Evolutionary conservation across 2,113 vertebrate genomes (phyloP), one percentile per base, ranked within the genome.

Genomic region (Oncorhynchus masou): DNA sequence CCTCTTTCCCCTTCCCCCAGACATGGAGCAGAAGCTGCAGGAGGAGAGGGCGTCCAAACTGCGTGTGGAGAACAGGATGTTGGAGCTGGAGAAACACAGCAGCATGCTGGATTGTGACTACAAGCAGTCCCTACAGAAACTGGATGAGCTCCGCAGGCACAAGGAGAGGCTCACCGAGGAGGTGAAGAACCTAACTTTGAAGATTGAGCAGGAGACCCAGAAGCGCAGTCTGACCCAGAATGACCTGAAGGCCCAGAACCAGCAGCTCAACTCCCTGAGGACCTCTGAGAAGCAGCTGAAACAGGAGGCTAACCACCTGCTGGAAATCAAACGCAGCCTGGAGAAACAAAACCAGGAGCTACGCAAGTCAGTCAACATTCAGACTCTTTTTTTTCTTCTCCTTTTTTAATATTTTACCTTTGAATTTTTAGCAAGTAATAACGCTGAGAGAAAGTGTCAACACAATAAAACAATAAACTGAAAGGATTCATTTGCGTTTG

Each of bases 281-380:
- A 95, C 97, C 88, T 97, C 97, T 0, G 97, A 99, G 90, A 99
- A 99, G 74, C 98, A 99, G 78, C 91, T 99, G 59, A 99, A 98
- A 74, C 98, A 99, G 87, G 98, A 99, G 86, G 96, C 93, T 29
- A 99, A 98, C 81, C 97, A 99, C 88, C 94, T 99, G 84, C 88
- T 96, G 83, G 98, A 99, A 89, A 97, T 98, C 78, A 98, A 95
- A 90, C 91, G 93, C 84, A 99, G 93, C 79, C 88, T 99, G 87
- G 98, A 99, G 88, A 99, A 99, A 77, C 97, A 99, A 89, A 99
- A 97, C 85, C 92, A 94, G 2, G 97, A 99, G 86, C 94, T 99
- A 75, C 96, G 97, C 91, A 99, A 96, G 98, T 99, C 76, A 48
- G 84, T 88, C 19, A 12, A 4, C 12, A 39, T 48, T 51, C 22